Percentiles rank a stretch among this genome's conserved stretches.
Evolutionary conservation across 2,797 vertebrate genomes (phyloP).

Genomic region (Geotrypetes seraphini): DNA sequence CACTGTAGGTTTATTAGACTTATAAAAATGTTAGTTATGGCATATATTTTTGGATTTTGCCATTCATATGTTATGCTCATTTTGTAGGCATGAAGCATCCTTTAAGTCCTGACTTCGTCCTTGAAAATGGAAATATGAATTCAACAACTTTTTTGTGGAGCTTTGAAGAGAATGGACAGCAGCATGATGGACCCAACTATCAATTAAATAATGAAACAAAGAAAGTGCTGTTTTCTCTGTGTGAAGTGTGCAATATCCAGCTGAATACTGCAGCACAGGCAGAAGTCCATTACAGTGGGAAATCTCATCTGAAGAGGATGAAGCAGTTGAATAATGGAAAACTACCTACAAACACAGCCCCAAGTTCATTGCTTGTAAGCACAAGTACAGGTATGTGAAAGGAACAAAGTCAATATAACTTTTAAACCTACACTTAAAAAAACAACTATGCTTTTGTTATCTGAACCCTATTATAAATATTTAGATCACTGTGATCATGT

Average conservation of each 20-base stretch:
- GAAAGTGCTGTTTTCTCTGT: conserved; percentile 71
- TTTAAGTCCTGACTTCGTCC: conserved; percentile 50
- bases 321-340: conserved; percentile 74
- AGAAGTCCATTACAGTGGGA: conserved; percentile 76
- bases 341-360: conserved; percentile 31
- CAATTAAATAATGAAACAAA: conserved; percentile 61
- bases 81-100: conserved; percentile 62
- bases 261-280: conserved; percentile 74
- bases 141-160: conserved; percentile 45
- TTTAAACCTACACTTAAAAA: no score
- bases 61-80: background rate
- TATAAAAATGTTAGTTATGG: background rate
- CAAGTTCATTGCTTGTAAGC: conserved; percentile 29
- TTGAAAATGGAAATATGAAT: conserved; percentile 66
- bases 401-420: no score
- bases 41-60: background rate
- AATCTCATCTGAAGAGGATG: conserved; percentile 71
- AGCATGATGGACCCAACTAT: conserved; percentile 43
- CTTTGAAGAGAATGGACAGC: conserved; percentile 60
- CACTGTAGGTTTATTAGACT: background rate
- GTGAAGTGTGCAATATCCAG: conserved; percentile 78
- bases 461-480: no score
- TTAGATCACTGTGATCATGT: no score
- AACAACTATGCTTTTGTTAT: no score
- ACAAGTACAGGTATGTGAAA: conserved; percentile 55